These are phyloP conservation scores for Paracentrotus lividus DNA, from an alignment of 53 echinoderm and acorn worm species.

Conservation along the genomic window DNA sequence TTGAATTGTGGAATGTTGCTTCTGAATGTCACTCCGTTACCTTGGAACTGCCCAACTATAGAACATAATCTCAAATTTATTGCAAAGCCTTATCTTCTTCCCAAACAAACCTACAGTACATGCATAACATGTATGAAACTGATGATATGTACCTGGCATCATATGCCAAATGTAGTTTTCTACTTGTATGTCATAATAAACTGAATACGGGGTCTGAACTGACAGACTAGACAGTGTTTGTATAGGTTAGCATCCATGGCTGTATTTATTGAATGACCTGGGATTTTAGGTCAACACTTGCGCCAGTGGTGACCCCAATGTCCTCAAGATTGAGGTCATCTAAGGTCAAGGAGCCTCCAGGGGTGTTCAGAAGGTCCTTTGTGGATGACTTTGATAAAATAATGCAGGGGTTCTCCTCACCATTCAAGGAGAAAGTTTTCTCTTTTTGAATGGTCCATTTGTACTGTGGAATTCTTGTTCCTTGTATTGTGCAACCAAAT, in stretches of 20 bases:
- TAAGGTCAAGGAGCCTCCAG: constrained; percentile 7
- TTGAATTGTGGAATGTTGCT: too few relatives aligned
- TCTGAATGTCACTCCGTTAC: too few relatives aligned
- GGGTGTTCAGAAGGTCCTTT: constrained; percentile 11
- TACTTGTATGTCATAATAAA: too few relatives aligned
- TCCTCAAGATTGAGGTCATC: constrained; percentile 37
- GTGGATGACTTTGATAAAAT: constrained; percentile 11
- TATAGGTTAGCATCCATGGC: not conserved
- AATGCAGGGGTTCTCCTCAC: not conserved
- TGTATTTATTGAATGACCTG: constrained; percentile 42
- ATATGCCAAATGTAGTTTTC: too few relatives aligned
- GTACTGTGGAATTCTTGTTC: not conserved
- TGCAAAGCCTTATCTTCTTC: too few relatives aligned
- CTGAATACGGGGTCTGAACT: not conserved
- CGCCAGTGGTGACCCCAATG: constrained; percentile 18
- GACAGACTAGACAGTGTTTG: constrained; percentile 7
- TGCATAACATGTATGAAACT: too few relatives aligned
- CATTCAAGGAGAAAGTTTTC: not conserved
- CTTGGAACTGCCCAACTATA: too few relatives aligned
- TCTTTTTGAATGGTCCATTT: constrained; percentile 25
- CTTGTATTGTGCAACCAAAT: not conserved
- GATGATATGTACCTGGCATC: too few relatives aligned
- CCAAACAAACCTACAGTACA: too few relatives aligned
- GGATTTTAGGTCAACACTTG: constrained; percentile 53
- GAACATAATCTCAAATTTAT: too few relatives aligned